A percentile compares a stretch with the other conserved stretches of the same genome.
Conservation (phyloP, 2,113 vertebrate species). For the Pholis gunnellus region DNA sequence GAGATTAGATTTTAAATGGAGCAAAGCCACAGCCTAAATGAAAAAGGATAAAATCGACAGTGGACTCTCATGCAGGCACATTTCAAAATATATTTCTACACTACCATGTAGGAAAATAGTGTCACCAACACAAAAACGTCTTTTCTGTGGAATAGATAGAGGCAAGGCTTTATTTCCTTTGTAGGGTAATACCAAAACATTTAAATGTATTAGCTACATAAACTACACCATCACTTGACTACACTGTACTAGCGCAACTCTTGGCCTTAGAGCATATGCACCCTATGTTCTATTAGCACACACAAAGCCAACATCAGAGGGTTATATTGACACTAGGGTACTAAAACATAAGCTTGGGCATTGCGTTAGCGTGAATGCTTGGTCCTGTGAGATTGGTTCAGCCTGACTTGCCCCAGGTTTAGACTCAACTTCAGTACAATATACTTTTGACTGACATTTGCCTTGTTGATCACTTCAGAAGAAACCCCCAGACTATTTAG, state of each 20-base stretch:
- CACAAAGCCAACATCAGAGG: conserved; percentile 36
- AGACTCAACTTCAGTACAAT: conserved; percentile 11
- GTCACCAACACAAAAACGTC: conserved; percentile 34
- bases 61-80: conserved; percentile 55
- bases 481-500: neutral
- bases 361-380: conserved; percentile 38
- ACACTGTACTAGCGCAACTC: conserved; percentile 46
- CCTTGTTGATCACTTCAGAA: neutral
- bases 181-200: conserved; percentile 42
- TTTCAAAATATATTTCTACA: conserved; percentile 10
- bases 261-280: conserved; percentile 17
- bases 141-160: conserved; percentile 30
- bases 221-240: conserved; percentile 61
- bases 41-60: conserved; percentile 36
- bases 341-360: conserved; percentile 43
- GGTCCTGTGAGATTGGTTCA: conserved; percentile 51
- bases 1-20: conserved; percentile 18
- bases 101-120: conserved; percentile 39
- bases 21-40: conserved; percentile 21
- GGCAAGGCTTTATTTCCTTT: conserved; percentile 31
- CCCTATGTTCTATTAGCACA: conserved; percentile 23
- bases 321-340: conserved; percentile 29
- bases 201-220: conserved; percentile 41
- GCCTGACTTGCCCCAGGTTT: conserved; percentile 29
- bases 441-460: neutral